Conservation (phyloP, 2,888 invertebrate genomes). For the Drosophila prostipennis region DNA sequence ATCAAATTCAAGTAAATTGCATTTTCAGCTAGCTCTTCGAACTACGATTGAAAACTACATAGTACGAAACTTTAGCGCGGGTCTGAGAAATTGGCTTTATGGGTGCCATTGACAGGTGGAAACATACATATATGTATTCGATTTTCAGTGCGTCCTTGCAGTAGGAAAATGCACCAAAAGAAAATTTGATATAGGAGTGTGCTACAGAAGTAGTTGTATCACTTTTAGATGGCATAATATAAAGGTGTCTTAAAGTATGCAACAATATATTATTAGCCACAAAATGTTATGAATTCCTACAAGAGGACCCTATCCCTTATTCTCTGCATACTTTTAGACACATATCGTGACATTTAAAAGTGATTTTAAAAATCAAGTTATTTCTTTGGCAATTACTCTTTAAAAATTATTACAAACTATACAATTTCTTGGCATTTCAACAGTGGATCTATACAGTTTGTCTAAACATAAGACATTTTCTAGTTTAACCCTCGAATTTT, state of each 20-base stretch:
- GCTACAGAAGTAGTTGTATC: too few relatives aligned
- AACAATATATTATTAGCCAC: too few relatives aligned
- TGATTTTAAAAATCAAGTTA: too few relatives aligned
- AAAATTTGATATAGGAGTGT: neutral
- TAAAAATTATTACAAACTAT: too few relatives aligned
- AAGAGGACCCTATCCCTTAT: too few relatives aligned
- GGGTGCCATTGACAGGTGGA: conserved; percentile 19
- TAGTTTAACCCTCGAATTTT: neutral
- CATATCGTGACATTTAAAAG: too few relatives aligned
- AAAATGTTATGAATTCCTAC: too few relatives aligned
- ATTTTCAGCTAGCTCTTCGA: conserved; percentile 44
- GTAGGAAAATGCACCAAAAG: neutral
- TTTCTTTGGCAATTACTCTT: too few relatives aligned
- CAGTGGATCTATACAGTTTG: neutral
- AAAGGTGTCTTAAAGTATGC: too few relatives aligned
- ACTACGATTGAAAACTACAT: conserved; percentile 62
- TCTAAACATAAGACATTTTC: neutral
- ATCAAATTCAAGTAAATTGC: conserved; percentile 70
- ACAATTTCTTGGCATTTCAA: too few relatives aligned
- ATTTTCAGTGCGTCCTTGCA: neutral
- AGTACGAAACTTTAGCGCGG: neutral
- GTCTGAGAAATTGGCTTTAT: conserved; percentile 25
- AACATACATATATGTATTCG: neutral
- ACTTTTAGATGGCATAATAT: too few relatives aligned
- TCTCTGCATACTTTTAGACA: too few relatives aligned